Percentiles rank a stretch among this genome's conserved stretches.
Conservation (phyloP, 2,113 vertebrate species). For the Lutjanus erythropterus region DNA sequence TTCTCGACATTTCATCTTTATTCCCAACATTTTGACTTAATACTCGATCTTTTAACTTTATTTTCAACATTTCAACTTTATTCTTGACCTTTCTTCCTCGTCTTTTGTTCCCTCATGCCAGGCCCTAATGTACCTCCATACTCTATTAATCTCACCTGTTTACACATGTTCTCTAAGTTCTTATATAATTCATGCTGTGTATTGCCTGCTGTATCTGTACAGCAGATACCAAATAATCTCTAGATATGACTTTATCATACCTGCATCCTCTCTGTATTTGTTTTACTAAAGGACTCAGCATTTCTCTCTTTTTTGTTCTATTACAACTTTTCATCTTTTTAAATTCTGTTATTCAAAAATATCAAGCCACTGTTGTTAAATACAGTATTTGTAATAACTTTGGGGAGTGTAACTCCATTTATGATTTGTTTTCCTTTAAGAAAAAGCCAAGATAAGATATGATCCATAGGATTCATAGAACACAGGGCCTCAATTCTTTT, state of each 20-base stretch:
- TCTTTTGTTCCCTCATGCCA: neutral
- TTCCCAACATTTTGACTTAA: too few species aligned
- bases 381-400: neutral
- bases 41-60: too few species aligned
- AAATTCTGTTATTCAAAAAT: neutral
- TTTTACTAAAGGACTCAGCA: too few species aligned
- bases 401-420: neutral
- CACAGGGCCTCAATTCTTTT: slow-evolving; percentile 22
- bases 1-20: too few species aligned
- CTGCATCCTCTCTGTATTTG: neutral
- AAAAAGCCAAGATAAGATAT: slow-evolving; percentile 66
- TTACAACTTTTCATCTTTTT: neutral
- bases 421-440: slow-evolving; percentile 43
- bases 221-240: slow-evolving; percentile 17
- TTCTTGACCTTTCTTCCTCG: too few species aligned
- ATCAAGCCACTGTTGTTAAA: neutral
- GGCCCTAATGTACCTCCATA: neutral
- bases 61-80: too few species aligned
- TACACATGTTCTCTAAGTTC: neutral
- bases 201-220: neutral
- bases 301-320: neutral
- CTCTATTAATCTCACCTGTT: neutral
- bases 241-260: slow-evolving; percentile 23
- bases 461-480: slow-evolving; percentile 12
- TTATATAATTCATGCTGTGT: slow-evolving; percentile 17